Evolutionary conservation across 2,888 invertebrate genomes (phyloP), one percentile per base, ranked within the genome.

Genomic region (Eledona agricola): DNA sequence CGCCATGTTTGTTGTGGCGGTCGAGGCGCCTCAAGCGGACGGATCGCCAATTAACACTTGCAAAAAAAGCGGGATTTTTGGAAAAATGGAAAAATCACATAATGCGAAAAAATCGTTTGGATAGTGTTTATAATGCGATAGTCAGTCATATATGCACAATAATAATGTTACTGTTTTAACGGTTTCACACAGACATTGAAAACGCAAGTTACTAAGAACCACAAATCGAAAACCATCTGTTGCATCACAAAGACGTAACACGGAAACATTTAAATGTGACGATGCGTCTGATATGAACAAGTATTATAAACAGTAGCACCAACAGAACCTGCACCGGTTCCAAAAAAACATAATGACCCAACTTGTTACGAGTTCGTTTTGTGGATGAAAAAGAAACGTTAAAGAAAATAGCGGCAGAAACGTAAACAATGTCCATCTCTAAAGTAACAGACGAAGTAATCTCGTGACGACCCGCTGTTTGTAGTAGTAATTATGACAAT

Each of bases 1-100:
- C 78, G 97, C 97, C 97, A 98, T 97, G 65, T 73, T 80, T 64
- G 52, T 55, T 59, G n/a, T n/a, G n/a, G n/a, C n/a, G n/a, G n/a
- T n/a, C n/a, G n/a, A n/a, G n/a, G n/a, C n/a, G n/a, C n/a, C n/a
- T n/a, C n/a, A n/a, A n/a, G n/a, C n/a, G n/a, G n/a, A n/a, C n/a
- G n/a, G n/a, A n/a, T n/a, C n/a, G n/a, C n/a, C n/a, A n/a, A n/a
- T n/a, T n/a, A n/a, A n/a, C n/a, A n/a, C n/a, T n/a, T n/a, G n/a
- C n/a, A n/a, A n/a, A n/a, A n/a, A n/a, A n/a, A n/a, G n/a, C n/a
- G n/a, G n/a, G n/a, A n/a, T n/a, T n/a, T n/a, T n/a, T n/a, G n/a
- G n/a, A n/a, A n/a, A n/a, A n/a, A n/a, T n/a, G n/a, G n/a, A n/a
- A n/a, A n/a, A n/a, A n/a, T n/a, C n/a, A n/a, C n/a, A n/a, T n/a